Evolutionary conservation across 2,888 invertebrate genomes (phyloP), one percentile per base, ranked within the genome.

Genomic region (Rhagophthalmus giganteus): DNA sequence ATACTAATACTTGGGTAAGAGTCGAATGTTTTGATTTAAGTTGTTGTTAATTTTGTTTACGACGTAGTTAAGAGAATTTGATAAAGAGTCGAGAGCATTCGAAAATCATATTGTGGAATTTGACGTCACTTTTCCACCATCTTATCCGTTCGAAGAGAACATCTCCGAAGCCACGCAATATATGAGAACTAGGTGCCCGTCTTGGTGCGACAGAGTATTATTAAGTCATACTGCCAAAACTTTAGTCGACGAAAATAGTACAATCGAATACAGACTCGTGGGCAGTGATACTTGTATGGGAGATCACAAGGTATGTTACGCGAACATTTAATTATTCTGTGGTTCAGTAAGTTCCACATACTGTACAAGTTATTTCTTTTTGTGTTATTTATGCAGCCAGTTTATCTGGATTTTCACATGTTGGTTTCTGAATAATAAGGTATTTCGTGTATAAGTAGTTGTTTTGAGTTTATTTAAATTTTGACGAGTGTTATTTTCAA

Each of bases 141-240:
- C 88, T 14, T 99, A 99, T 76, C 99, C 99, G 0, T 99, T 94
- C 76, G 92, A 92, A 70, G 98, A 98, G 74, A 88, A 94, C 69
- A 79, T 90, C 1, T 82, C 85, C 41, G 84, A 88, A 66, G 92
- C 90, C 30, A 83, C 84, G 20, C 85, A 85, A 60, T 96, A 94
- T 71, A 96, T 97, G 95, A 89, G 90, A 71, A 98, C 98, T 34
- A 80, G 96, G 61, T 96, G 96, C 69, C 98, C 98, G 1, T 86
- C 96, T 0, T 99, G 98, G 98, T 99, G 98, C 74, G 98, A 99
- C 77, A 81, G 98, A 27, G 86, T 99, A 41, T 74, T 99, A 33
- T 81, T 96, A 63, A 93, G 90, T 65, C 86, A 87, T 58, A 81
- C 86, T 13, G 90, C 94, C 40, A 84, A 87, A 59, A 74, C 80